Evolutionary conservation across 2,888 invertebrate genomes (phyloP).

Genomic region (Creontiades dilutus): DNA sequence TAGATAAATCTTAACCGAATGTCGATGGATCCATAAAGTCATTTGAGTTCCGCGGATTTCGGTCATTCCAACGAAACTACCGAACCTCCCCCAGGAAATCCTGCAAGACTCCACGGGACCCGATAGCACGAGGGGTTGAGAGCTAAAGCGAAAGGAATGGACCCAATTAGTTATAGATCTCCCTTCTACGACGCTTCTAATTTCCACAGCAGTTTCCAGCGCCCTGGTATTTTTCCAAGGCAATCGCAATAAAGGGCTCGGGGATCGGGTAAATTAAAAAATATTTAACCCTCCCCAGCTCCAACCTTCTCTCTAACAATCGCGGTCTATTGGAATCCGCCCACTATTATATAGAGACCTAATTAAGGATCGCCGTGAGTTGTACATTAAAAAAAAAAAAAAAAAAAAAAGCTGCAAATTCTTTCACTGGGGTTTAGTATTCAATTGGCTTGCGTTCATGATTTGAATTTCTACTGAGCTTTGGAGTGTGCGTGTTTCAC

Average conservation of each 20-base stretch:
- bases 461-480: too few species aligned
- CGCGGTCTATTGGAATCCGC: not conserved
- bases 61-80: not conserved
- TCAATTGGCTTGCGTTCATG: too few species aligned
- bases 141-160: slow-evolving; percentile 5
- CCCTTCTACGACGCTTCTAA: not conserved
- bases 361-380: too few species aligned
- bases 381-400: too few species aligned
- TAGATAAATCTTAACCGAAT: too few species aligned
- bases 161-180: slow-evolving; percentile 18
- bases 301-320: not conserved
- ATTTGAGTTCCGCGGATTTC: not conserved
- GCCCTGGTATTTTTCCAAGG: slow-evolving; percentile 29
- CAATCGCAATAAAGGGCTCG: slow-evolving; percentile 17
- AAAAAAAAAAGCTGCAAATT: too few species aligned
- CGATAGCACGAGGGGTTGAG: not conserved
- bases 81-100: not conserved
- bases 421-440: too few species aligned
- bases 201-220: slow-evolving; percentile 30
- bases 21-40: too few species aligned
- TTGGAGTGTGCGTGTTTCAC: too few species aligned
- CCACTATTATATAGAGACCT: not conserved
- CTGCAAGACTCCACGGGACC: not conserved
- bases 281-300: not conserved
- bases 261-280: not conserved